Conservation (phyloP, 2,888 invertebrate species). For the Morpho deidamia region DNA sequence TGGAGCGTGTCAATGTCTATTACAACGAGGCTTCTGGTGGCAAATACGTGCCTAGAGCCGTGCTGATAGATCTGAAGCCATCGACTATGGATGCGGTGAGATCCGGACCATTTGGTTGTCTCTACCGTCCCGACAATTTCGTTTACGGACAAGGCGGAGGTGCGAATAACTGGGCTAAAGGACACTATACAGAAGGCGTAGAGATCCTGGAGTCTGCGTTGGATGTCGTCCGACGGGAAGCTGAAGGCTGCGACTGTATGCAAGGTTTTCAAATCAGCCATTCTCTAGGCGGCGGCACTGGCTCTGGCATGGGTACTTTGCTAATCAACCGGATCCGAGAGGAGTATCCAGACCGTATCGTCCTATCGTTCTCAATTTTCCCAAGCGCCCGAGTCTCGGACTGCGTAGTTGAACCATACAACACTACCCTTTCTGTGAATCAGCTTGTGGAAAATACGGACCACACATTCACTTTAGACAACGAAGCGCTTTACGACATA, state of each 20-base stretch:
- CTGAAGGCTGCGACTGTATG: conserved; percentile 83
- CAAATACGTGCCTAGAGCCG: conserved; percentile 58
- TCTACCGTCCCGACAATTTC: conserved; percentile 86
- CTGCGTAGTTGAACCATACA: conserved; percentile 82
- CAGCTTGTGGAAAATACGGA: conserved; percentile 85
- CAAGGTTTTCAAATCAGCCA: conserved; percentile 82
- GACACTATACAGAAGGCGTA: conserved; percentile 84
- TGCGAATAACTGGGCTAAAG: conserved; percentile 80
- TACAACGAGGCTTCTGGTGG: conserved; percentile 83
- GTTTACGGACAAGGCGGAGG: conserved; percentile 81
- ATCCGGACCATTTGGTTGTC: conserved; percentile 82
- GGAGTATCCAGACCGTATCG: conserved; percentile 86
- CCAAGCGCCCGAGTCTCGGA: conserved; percentile 87
- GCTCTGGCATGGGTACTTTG: conserved; percentile 85
- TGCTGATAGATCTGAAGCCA: conserved; percentile 63
- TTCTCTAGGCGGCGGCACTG: conserved; percentile 86
- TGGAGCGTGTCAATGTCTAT: conserved; percentile 87
- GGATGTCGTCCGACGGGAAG: conserved; percentile 78
- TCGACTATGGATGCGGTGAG: conserved; percentile 83
- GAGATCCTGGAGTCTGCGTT: conserved; percentile 80
- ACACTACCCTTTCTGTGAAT: conserved; percentile 82
- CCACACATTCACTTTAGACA: conserved; percentile 84
- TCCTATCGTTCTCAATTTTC: conserved; percentile 84
- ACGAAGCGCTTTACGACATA: conserved; percentile 87
- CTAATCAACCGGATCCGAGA: conserved; percentile 84